These are phyloP conservation scores for Tenthredo scrophulariae DNA, from an alignment of 2,888 invertebrate genomes.

Conservation along the genomic window DNA sequence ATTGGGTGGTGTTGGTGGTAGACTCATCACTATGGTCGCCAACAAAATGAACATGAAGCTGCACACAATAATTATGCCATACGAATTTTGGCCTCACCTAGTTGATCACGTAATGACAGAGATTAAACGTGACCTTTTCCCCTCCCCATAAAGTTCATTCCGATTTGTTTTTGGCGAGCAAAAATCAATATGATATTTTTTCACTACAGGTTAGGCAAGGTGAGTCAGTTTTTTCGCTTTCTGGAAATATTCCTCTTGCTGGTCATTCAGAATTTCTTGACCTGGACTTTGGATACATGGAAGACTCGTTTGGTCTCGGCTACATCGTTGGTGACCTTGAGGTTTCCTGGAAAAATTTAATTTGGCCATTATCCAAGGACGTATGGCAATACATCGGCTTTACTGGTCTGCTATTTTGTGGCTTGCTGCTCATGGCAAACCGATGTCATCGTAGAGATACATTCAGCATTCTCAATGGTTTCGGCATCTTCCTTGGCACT, in stretches of 20 bases:
- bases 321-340: background rate
- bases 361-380: background rate
- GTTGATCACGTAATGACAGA: background rate
- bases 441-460: background rate
- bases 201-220: background rate
- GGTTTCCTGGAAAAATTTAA: conserved; percentile 22
- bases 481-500: conserved; percentile 23
- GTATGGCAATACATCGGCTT: conserved; percentile 1
- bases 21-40: conserved; percentile 1
- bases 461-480: background rate
- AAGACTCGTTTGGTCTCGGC: conserved; percentile 23
- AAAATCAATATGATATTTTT: background rate
- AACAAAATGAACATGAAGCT: conserved; percentile 26
- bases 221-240: background rate
- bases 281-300: background rate
- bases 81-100: background rate
- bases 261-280: background rate
- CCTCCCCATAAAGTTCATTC: background rate
- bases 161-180: background rate
- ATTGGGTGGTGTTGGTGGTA: conserved; percentile 7
- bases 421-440: background rate
- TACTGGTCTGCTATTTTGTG: background rate
- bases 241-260: background rate
- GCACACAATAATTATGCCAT: background rate
- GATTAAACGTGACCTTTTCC: background rate